Evolutionary conservation across 2,888 invertebrate species (phyloP), one percentile per base, ranked within the genome.

Genomic region (Apamea anceps): DNA sequence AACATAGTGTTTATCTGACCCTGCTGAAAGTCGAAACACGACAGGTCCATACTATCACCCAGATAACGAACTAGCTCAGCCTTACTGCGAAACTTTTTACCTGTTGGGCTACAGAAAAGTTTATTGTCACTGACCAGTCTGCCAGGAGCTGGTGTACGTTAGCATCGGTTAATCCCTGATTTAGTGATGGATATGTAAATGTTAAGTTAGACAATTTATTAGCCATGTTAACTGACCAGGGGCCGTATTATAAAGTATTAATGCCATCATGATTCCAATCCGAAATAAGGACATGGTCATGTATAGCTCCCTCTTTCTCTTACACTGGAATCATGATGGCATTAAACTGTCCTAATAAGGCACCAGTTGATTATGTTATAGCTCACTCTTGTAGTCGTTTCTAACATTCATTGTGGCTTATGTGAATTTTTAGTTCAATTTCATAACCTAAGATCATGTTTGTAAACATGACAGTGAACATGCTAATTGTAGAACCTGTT

Each of bases 11-110:
- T 98, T 94, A 98, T 97, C 96, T 98, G 98, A 92, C 98, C 98
- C 92, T 98, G 98, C 93, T 98, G 98, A 95, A 98, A 98, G 97
- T 99, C 98, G 97, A 98, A 98, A 93, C 98, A 98, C 91, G 98
- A 98, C 91, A 98, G 97, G 97, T 98, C 98, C 96, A 98, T 97
- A 93, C 97, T 97, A 95, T 98, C 98, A 93, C 98, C 98, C 89
- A 98, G 97, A 95, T 98, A 98, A 91, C 98, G 97, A 90, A 98
- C 98, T 94, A 99, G 97, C 96, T 98, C 98, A 86, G 98, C 98
- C 96, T 98, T 98, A 96, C 98, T 98, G 95, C 98, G 97, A 94
- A 98, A 98, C 97, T 98, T 98, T 97, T 98, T 98, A 94, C 98
- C 98, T 97, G 98, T 98, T 91, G 98, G 98, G 96, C 98, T 98